Conservation (phyloP, 2,797 vertebrate species). For the Microctenopoma steveboyesi region DNA sequence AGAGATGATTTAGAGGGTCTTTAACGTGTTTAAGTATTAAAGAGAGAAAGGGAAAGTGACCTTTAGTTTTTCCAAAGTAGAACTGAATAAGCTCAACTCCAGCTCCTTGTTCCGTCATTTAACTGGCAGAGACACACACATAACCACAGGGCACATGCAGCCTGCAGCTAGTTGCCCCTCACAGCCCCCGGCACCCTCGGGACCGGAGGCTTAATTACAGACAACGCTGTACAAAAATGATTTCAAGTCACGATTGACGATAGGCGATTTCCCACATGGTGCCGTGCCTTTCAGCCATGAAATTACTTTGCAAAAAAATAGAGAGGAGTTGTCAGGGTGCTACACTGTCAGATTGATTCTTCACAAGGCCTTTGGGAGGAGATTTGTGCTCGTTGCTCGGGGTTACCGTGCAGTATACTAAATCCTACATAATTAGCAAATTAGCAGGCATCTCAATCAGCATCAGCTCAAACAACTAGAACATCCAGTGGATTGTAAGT, state of each 20-base stretch:
- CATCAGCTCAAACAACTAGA: slow-evolving; percentile 7
- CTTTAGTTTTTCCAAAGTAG: slow-evolving; percentile 26
- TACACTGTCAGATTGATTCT: slow-evolving; percentile 28
- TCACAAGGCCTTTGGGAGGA: slow-evolving; percentile 10
- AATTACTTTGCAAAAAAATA: slow-evolving; percentile 67
- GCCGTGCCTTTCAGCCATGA: slow-evolving; percentile 74
- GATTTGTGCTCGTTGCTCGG: slow-evolving; percentile 15
- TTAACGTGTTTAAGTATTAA: slow-evolving; percentile 32
- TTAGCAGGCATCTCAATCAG: slow-evolving; percentile 32
- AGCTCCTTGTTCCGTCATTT: not conserved
- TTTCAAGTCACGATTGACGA: slow-evolving; percentile 32
- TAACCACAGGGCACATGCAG: not conserved
- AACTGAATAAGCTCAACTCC: not conserved
- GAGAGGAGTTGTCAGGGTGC: slow-evolving; percentile 47
- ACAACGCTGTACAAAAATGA: slow-evolving; percentile 37
- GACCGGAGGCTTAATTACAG: slow-evolving; percentile 52
- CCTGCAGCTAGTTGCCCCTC: slow-evolving; percentile 2
- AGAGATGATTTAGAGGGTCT: slow-evolving; percentile 44
- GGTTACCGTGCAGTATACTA: slow-evolving; percentile 31
- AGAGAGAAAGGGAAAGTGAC: slow-evolving; percentile 19
- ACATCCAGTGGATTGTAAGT: slow-evolving; percentile 4
- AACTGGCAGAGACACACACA: slow-evolving; percentile 6
- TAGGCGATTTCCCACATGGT: slow-evolving; percentile 43
- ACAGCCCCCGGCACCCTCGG: not conserved
- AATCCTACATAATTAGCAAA: slow-evolving; percentile 54